Evolutionary conservation across 2,113 vertebrate species (phyloP).

Genomic region (Brienomyrus brachyistius): DNA sequence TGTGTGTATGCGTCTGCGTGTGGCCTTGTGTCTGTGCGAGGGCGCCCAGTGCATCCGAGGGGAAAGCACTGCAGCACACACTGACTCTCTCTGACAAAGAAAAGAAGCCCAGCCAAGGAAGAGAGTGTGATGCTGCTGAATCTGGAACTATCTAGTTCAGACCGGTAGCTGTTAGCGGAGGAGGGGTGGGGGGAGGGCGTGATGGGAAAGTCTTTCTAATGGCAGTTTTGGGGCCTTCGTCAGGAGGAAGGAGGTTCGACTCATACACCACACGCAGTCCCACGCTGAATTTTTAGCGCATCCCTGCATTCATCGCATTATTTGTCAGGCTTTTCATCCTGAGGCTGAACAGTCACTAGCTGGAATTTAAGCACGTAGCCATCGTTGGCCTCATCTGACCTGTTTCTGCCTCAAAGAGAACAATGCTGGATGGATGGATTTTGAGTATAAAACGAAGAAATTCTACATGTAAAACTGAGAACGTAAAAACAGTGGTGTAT

Average conservation of each 20-base stretch:
- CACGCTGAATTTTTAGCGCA: background rate
- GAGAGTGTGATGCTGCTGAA: slow-evolving; percentile 57
- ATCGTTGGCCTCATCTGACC: background rate
- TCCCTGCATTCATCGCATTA: background rate
- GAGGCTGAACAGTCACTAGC: background rate
- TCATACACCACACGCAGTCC: background rate
- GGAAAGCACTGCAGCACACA: background rate
- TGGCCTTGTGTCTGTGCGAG: background rate
- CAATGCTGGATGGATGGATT: background rate
- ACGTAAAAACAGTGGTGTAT: background rate
- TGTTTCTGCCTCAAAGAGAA: background rate
- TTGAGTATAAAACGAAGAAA: background rate
- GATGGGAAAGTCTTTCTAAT: background rate
- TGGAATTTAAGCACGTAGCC: background rate
- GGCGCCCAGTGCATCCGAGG: background rate
- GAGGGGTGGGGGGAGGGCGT: slow-evolving; percentile 38
- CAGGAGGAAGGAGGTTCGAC: background rate
- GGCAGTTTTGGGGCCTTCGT: background rate
- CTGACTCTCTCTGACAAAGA: slow-evolving; percentile 51
- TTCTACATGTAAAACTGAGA: background rate
- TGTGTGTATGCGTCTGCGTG: background rate
- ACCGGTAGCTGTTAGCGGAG: slow-evolving; percentile 64
- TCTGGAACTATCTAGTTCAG: slow-evolving; percentile 77
- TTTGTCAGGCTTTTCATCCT: background rate
- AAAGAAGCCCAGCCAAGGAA: slow-evolving; percentile 51